phyloP scores from a whole-genome alignment of 2,797 vertebrate genomes.

The Prunella strophiata region DNA sequence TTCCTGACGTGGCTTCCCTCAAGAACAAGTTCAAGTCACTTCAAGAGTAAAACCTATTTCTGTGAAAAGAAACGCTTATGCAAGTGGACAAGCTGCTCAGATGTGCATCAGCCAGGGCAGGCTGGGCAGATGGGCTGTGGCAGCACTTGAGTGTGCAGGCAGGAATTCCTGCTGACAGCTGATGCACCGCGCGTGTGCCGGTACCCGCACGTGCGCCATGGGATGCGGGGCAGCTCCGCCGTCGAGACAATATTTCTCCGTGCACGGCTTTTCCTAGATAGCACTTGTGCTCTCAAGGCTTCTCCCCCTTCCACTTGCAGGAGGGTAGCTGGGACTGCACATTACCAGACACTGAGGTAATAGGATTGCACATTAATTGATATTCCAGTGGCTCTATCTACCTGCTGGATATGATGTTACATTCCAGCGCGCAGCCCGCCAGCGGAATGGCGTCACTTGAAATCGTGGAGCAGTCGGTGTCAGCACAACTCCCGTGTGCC shows the following conservation, averaged over 20 bases:
- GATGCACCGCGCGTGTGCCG: neutral
- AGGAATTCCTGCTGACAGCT: slow-evolving; percentile 45
- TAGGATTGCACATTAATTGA: slow-evolving; percentile 43
- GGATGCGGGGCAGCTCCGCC: neutral
- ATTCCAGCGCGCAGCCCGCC: neutral
- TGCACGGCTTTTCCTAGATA: slow-evolving; percentile 21
- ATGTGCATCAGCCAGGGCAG: neutral
- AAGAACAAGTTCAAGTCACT: neutral
- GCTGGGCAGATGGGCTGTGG: neutral
- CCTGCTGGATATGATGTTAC: neutral
- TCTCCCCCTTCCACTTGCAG: neutral
- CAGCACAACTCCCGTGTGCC: neutral
- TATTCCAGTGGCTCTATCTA: slow-evolving; percentile 62
- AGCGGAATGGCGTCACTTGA: neutral
- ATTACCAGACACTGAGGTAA: slow-evolving; percentile 74
- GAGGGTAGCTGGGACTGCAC: slow-evolving; percentile 2
- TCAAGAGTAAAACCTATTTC: neutral
- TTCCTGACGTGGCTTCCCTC: neutral
- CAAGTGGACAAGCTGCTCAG: neutral
- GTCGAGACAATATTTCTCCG: neutral
- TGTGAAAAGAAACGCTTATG: rapidly evolving
- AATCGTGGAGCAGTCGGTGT: neutral
- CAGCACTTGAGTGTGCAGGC: neutral
- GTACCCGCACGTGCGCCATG: rapidly evolving
- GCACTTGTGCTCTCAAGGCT: neutral